phyloP scores from a whole-genome alignment of 2,888 invertebrate species.

The Drosophila flavopinicola region DNA sequence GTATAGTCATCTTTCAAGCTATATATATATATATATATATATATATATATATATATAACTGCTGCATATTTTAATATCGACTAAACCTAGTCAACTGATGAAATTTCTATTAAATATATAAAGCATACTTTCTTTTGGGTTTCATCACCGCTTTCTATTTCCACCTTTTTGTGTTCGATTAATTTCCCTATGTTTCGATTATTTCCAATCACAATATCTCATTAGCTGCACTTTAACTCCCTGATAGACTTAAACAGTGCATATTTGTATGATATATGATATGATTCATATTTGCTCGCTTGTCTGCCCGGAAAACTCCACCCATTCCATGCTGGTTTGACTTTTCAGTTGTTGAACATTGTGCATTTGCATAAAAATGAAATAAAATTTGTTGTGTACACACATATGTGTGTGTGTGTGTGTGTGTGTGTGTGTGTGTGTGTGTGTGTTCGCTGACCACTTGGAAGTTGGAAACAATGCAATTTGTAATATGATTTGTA shows the following conservation, averaged over 20 bases:
- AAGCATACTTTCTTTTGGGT: too few relatives aligned
- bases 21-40: too few relatives aligned
- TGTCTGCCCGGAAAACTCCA: neutral
- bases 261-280: constrained; percentile 5
- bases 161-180: too few relatives aligned
- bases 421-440: neutral
- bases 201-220: too few relatives aligned
- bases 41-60: too few relatives aligned
- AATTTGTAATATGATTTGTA: constrained; percentile 71
- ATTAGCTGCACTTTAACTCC: too few relatives aligned
- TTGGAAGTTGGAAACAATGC: constrained; percentile 33
- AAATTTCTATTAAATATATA: too few relatives aligned
- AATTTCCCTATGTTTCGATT: too few relatives aligned
- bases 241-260: neutral
- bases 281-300: constrained; percentile 16
- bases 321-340: constrained; percentile 22
- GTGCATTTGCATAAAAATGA: constrained; percentile 61
- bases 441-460: constrained; percentile 24
- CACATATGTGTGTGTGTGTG: neutral
- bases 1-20: too few relatives aligned
- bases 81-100: too few relatives aligned
- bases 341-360: constrained; percentile 67
- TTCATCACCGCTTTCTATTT: too few relatives aligned
- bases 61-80: too few relatives aligned
- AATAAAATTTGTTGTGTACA: constrained; percentile 43